phyloP scores from a whole-genome alignment of 2,888 invertebrate species.

The Dysmachus trigonus region DNA sequence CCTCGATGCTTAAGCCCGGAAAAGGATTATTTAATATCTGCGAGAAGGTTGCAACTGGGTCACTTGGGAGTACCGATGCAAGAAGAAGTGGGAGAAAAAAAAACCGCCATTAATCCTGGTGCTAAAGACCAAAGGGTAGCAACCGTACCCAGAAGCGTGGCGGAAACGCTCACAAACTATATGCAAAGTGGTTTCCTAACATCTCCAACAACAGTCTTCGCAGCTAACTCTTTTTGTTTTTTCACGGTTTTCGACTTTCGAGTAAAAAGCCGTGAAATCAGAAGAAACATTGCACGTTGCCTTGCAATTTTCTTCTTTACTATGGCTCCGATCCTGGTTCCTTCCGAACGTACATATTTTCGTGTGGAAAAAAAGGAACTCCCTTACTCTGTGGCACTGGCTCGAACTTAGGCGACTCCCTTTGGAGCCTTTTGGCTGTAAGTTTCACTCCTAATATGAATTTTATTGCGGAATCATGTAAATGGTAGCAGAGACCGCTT shows the following conservation, averaged over 20 bases:
- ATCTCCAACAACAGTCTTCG: background rate
- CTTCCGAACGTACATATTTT: background rate
- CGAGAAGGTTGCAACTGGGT: background rate
- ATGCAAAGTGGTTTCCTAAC: slow-evolving; percentile 26
- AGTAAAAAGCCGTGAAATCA: slow-evolving; percentile 20
- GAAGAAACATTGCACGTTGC: slow-evolving; percentile 15
- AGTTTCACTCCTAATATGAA: slow-evolving; percentile 36
- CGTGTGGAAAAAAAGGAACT: background rate
- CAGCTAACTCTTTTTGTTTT: background rate
- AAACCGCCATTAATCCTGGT: slow-evolving; percentile 14
- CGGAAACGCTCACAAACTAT: background rate
- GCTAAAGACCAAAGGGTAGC: background rate
- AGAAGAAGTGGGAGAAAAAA: background rate
- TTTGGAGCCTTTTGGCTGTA: slow-evolving; percentile 6
- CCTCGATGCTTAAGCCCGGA: background rate
- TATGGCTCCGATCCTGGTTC: background rate
- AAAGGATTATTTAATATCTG: background rate
- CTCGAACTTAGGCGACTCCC: background rate
- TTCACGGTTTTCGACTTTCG: background rate
- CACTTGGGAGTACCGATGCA: slow-evolving; percentile 1
- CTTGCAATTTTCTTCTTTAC: background rate
- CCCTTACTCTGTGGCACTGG: background rate
- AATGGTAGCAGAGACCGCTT: slow-evolving; percentile 19
- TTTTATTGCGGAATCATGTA: slow-evolving; percentile 42
- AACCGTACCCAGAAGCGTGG: background rate